phyloP scores from a whole-genome alignment of 2,888 invertebrate genomes.

The Napeogenes sylphis region DNA sequence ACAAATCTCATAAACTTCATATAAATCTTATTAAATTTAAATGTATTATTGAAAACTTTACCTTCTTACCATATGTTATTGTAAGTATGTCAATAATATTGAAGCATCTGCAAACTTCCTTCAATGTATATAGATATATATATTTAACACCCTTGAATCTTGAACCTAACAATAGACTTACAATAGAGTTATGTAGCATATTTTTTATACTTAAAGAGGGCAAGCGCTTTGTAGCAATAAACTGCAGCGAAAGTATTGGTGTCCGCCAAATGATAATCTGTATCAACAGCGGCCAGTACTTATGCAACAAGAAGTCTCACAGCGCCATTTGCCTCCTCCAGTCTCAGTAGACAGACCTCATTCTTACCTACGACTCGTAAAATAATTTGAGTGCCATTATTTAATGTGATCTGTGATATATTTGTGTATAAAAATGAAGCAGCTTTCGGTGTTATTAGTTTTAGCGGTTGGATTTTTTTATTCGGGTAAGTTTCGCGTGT shows the following conservation, averaged over 20 bases:
- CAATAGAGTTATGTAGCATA: background rate
- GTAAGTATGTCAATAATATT: too few species aligned
- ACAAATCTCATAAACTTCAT: too few species aligned
- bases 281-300: constrained; percentile 62
- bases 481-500: constrained; percentile 39
- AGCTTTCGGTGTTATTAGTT: constrained; percentile 34
- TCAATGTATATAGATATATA: too few species aligned
- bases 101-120: too few species aligned
- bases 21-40: too few species aligned
- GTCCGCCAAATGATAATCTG: constrained; percentile 76
- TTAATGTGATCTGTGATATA: constrained; percentile 27
- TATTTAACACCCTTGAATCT: too few species aligned
- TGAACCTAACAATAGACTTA: too few species aligned
- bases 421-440: constrained; percentile 25
- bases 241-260: constrained; percentile 70
- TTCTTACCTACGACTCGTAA: constrained; percentile 22
- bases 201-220: constrained; percentile 29
- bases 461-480: constrained; percentile 44
- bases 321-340: constrained; percentile 38
- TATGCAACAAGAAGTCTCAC: constrained; percentile 59
- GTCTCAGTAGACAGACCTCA: constrained; percentile 46
- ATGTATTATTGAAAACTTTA: too few species aligned
- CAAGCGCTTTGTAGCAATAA: constrained; percentile 41
- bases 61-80: too few species aligned
- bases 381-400: constrained; percentile 36